Percentiles rank a stretch among this genome's conserved stretches.
phyloP scores from a whole-genome alignment of 2,113 vertebrate species.

The Ramphastos sulfuratus region DNA sequence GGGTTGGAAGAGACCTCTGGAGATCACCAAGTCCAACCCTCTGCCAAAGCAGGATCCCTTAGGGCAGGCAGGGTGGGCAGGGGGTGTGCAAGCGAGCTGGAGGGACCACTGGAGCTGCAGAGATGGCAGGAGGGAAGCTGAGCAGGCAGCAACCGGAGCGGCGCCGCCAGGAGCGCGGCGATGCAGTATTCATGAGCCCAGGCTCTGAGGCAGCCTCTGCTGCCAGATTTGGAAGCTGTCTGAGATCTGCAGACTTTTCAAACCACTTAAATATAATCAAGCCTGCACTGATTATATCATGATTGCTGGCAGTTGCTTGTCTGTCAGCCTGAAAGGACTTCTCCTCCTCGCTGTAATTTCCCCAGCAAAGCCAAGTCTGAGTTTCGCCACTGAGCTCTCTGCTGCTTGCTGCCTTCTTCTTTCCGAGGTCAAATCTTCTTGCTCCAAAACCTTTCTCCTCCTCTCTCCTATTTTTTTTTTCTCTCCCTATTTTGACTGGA shows the following conservation, averaged over 20 bases:
- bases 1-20: neutral
- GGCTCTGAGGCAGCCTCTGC: conserved; percentile 2
- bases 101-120: neutral
- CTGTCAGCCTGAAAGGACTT: conserved; percentile 55
- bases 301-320: conserved; percentile 67
- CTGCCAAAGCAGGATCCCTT: no score
- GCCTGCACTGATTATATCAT: conserved; percentile 61
- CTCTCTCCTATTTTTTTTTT: no score
- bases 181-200: conserved; percentile 61
- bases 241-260: conserved; percentile 61
- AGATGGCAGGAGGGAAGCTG: conserved; percentile 23
- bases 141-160: neutral
- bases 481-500: neutral
- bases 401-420: neutral
- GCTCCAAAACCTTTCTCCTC: neutral
- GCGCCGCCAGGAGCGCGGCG: neutral
- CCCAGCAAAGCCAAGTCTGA: neutral
- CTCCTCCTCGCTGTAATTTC: conserved; percentile 18
- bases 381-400: conserved; percentile 7
- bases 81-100: neutral
- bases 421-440: conserved; percentile 8
- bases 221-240: conserved; percentile 59
- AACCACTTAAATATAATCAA: conserved; percentile 67
- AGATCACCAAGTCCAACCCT: neutral
- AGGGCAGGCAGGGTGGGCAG: neutral